Conservation (phyloP, 2,113 vertebrate species). For the Brienomyrus longianalis region DNA sequence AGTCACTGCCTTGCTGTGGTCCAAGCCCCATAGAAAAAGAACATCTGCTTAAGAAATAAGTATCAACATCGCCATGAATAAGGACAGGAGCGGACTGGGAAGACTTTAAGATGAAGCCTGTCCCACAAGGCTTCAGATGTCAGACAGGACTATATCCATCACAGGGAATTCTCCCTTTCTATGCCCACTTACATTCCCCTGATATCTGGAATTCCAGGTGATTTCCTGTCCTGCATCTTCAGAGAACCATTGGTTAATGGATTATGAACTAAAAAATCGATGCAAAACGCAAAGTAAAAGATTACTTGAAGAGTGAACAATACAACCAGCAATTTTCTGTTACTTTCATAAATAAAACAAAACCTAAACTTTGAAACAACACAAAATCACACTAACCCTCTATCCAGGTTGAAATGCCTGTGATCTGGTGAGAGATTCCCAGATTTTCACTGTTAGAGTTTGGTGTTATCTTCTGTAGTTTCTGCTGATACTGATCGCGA, state of each 20-base stretch:
- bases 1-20: background rate
- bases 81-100: background rate
- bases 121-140: background rate
- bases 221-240: background rate
- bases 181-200: background rate
- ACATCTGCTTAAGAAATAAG: background rate
- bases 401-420: background rate
- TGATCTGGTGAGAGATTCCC: background rate
- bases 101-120: background rate
- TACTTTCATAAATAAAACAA: background rate
- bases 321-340: background rate
- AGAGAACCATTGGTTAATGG: background rate
- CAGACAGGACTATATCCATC: background rate
- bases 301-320: background rate
- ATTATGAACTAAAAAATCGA: background rate
- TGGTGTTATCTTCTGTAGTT: background rate
- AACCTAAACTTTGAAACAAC: background rate
- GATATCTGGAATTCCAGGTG: background rate
- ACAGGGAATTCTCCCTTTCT: background rate
- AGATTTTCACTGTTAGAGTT: background rate
- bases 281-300: background rate
- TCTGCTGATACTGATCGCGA: background rate
- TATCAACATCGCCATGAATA: background rate
- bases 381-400: background rate
- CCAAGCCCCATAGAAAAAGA: background rate